These are phyloP conservation scores for Mythimna loreyi DNA, from an alignment of 2,888 invertebrate species.

Conservation along the genomic window DNA sequence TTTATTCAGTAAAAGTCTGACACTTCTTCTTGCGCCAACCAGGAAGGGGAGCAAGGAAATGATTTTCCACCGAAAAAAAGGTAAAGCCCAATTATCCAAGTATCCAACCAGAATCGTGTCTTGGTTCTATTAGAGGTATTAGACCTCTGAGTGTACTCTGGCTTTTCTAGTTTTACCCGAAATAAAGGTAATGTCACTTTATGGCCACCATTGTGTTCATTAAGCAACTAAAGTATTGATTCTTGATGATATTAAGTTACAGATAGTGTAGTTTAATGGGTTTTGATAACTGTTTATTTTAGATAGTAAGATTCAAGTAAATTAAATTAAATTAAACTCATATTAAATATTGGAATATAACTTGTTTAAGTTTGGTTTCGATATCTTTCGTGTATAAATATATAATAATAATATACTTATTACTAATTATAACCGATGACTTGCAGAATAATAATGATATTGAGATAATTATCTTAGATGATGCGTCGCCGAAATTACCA, in stretches of 20 bases:
- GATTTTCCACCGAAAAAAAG: neutral
- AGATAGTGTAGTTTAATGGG: slow-evolving; percentile 23
- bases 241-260: slow-evolving; percentile 28
- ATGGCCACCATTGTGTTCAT: slow-evolving; percentile 24
- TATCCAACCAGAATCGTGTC: slow-evolving; percentile 28
- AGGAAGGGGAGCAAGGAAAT: too few species aligned
- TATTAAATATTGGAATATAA: too few species aligned
- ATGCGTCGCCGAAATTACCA: neutral
- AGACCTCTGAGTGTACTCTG: slow-evolving; percentile 20
- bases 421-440: slow-evolving; percentile 1
- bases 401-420: neutral
- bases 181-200: slow-evolving; percentile 30
- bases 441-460: slow-evolving; percentile 12
- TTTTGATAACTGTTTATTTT: slow-evolving; percentile 20
- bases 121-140: slow-evolving; percentile 42
- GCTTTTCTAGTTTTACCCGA: slow-evolving; percentile 30
- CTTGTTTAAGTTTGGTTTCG: too few species aligned
- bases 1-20: too few species aligned
- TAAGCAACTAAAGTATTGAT: slow-evolving; percentile 22
- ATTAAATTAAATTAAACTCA: too few species aligned
- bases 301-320: neutral
- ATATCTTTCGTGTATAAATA: slow-evolving; percentile 2
- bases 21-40: too few species aligned
- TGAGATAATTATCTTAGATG: neutral
- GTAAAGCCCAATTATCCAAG: neutral